Evolutionary conservation across 2,113 vertebrate species (phyloP).

Genomic region (Notothenia rossii): DNA sequence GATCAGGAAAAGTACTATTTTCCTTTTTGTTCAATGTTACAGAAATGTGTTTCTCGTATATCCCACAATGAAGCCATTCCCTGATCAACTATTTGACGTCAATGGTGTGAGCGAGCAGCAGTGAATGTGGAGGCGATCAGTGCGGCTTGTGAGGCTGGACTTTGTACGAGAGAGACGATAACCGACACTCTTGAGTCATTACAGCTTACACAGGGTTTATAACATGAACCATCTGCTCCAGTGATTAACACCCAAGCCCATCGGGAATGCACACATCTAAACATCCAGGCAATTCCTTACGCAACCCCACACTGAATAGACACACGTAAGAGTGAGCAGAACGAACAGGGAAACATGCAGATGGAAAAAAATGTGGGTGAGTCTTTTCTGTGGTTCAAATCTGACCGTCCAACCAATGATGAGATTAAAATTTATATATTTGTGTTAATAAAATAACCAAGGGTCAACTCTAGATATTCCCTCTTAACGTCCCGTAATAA

Average conservation of each 20-base stretch:
- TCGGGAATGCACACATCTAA: constrained; percentile 40
- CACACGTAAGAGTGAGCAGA: neutral
- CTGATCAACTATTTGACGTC: constrained; percentile 32
- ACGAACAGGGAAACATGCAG: constrained; percentile 2
- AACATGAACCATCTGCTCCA: constrained; percentile 78
- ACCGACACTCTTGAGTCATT: constrained; percentile 73
- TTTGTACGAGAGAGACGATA: constrained; percentile 63
- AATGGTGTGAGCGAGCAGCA: constrained; percentile 25
- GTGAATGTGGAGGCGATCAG: constrained; percentile 45
- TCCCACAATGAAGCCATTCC: constrained; percentile 5
- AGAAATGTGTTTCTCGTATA: neutral
- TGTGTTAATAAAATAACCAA: neutral
- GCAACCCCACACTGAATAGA: constrained; percentile 29
- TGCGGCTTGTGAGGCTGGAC: constrained; percentile 23
- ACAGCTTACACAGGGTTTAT: constrained; percentile 75
- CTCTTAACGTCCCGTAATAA: neutral
- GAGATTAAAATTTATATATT: no score
- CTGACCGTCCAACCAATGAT: no score
- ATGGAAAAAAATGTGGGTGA: neutral
- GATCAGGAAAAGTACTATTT: neutral
- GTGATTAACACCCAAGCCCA: constrained; percentile 71
- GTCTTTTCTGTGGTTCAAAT: neutral
- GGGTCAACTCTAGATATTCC: neutral
- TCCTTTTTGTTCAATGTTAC: neutral
- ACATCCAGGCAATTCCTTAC: constrained; percentile 45